Evolutionary conservation across 2,113 vertebrate species (phyloP).

Genomic region (Hippopotamus amphibius): DNA sequence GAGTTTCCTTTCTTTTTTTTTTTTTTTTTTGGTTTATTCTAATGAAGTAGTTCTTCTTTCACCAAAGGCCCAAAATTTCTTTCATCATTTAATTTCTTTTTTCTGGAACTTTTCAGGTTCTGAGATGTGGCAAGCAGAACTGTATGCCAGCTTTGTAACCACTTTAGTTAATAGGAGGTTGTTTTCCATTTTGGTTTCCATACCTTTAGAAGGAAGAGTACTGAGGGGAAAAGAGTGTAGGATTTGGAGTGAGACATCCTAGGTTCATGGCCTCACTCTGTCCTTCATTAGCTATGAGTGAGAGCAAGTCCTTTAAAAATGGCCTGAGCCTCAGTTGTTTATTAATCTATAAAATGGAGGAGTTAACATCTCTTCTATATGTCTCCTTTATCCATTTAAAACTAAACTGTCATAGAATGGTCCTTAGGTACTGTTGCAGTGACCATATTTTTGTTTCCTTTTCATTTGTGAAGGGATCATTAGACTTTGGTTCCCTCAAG

Average conservation of each 20-base stretch:
- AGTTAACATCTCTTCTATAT: background rate
- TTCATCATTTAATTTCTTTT: conserved; percentile 9
- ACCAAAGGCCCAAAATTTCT: background rate
- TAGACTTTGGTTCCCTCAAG: background rate
- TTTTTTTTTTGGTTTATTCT: background rate
- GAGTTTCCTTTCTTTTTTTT: background rate
- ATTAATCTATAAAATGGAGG: background rate
- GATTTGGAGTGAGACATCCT: background rate
- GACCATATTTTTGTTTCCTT: background rate
- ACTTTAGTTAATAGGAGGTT: background rate
- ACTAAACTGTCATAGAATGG: background rate
- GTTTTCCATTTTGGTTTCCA: background rate
- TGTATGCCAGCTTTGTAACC: background rate
- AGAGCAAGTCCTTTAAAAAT: background rate
- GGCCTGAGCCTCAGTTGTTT: background rate
- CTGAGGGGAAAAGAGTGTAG: background rate
- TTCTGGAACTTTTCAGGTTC: background rate
- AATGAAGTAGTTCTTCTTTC: conserved; percentile 2
- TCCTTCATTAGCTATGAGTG: background rate
- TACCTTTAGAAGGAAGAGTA: background rate
- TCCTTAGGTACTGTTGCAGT: background rate
- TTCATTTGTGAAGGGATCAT: background rate
- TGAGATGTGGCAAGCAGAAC: background rate
- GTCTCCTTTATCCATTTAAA: background rate
- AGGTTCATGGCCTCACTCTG: background rate